Base-by-base conservation (phyloP, 2,888 invertebrate genomes). In the Caenorhabditis sp. region DNA sequence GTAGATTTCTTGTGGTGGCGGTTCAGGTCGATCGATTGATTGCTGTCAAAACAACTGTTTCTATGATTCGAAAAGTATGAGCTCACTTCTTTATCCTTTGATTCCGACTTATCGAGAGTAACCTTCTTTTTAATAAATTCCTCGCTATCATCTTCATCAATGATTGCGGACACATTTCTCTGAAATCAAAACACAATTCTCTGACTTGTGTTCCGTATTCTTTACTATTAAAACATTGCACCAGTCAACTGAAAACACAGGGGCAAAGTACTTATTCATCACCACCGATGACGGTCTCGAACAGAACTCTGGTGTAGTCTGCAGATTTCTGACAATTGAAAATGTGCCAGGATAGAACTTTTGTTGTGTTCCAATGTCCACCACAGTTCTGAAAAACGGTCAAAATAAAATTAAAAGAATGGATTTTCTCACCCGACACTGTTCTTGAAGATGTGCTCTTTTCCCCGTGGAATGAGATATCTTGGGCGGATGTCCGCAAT, bases 171-270 rank as follows among this genome's bases (percentile, higher is more conserved):
- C 15, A 70, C 41, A 43, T 70, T 76, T 63, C 37, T 70, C 75
- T 76, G 27, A 15, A 75, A 63, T 6, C 1, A 24, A n/a, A n/a
- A n/a, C n/a, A n/a, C n/a, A n/a, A n/a, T n/a, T n/a, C n/a, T n/a
- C n/a, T n/a, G n/a, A n/a, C n/a, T n/a, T n/a, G n/a, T n/a, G n/a
- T n/a, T n/a, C n/a, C n/a, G n/a, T n/a, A n/a, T n/a, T 2, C 30
- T 78, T 78, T 26, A 87, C 87, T 70, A 87, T n/a, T 7, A 48
- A 37, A 35, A 86, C 84, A 45, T 78, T 70, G 72, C 88, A 88
- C 88, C 88, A 88, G 63, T 88, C 87, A 13, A 88, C 78, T 13
- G 79, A 65, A 61, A 88, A 87, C 1, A 75, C 61, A 4, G 80
- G 79, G 2, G 66, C 46, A 45, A 88, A 88, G 55, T 85, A 80